Conservation (phyloP, 2,888 invertebrate species). For the Heliconius aoede region DNA sequence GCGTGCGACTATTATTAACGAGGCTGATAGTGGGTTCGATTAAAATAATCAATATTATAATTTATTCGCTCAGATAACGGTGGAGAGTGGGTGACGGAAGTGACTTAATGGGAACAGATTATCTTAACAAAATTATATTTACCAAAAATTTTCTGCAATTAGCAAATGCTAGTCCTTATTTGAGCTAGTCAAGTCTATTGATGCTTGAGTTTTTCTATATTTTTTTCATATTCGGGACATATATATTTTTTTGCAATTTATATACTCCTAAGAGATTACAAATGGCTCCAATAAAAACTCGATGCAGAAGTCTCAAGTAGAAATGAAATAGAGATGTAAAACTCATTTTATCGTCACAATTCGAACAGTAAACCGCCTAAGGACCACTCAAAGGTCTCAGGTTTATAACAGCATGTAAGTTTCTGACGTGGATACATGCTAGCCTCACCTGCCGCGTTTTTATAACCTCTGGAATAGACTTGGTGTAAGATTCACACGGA, state of each 20-base stretch:
- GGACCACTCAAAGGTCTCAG: conserved; percentile 60
- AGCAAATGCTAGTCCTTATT: conserved; percentile 59
- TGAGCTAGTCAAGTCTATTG: conserved; percentile 69
- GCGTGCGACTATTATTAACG: too few species aligned
- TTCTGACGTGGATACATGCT: conserved; percentile 62
- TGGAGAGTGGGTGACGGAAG: too few species aligned
- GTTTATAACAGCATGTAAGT: conserved; percentile 63
- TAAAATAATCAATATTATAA: too few species aligned
- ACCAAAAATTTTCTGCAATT: conserved; percentile 56
- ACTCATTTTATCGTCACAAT: conserved; percentile 48
- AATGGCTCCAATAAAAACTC: background rate
- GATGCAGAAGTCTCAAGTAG: background rate
- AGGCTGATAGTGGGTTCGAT: too few species aligned
- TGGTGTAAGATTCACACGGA: conserved; percentile 47
- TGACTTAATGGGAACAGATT: too few species aligned
- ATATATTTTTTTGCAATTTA: background rate
- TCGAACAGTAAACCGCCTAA: conserved; percentile 71
- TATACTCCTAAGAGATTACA: background rate
- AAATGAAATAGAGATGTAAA: conserved; percentile 8
- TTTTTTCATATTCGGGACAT: background rate
- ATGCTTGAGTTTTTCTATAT: conserved; percentile 57
- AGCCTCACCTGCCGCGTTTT: conserved; percentile 72
- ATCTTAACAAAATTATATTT: too few species aligned
- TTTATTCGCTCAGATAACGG: too few species aligned
- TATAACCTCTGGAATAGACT: conserved; percentile 57